phyloP scores from a whole-genome alignment of 2,888 invertebrate species.

The Protodeltote pygarga region DNA sequence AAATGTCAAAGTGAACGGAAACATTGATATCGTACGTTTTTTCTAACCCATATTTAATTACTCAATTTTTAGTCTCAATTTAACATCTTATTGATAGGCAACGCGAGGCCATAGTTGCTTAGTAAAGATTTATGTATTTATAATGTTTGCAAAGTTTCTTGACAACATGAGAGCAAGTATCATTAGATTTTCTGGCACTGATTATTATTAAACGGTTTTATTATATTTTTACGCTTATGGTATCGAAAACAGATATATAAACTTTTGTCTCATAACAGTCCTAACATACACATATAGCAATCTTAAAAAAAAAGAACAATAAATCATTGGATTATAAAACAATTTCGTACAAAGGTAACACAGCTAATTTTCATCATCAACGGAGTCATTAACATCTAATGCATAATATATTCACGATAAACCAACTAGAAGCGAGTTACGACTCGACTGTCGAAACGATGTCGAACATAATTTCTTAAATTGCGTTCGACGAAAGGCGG shows the following conservation, averaged over 20 bases:
- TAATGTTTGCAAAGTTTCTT: conserved; percentile 17
- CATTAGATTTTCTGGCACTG: no score
- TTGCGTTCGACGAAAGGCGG: conserved; percentile 66
- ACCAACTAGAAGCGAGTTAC: conserved; percentile 50
- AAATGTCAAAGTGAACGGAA: conserved; percentile 46
- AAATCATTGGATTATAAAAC: conserved; percentile 16
- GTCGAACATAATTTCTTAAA: conserved; percentile 66
- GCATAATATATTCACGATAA: conserved; percentile 53
- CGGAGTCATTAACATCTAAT: conserved; percentile 53
- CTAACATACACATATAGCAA: conserved; percentile 1
- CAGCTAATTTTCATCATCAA: conserved; percentile 35
- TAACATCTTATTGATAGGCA: conserved; percentile 35
- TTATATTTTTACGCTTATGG: no score
- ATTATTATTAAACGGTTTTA: no score
- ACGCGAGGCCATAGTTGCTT: conserved; percentile 31
- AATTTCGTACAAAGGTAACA: conserved; percentile 11
- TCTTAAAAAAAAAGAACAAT: conserved; percentile 2
- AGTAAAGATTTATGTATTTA: conserved; percentile 23
- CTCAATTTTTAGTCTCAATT: conserved; percentile 34
- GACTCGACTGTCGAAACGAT: conserved; percentile 60
- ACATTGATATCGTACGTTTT: conserved; percentile 32
- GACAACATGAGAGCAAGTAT: no score
- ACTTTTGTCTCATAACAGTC: no score
- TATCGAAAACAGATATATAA: no score
- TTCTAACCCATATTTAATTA: conserved; percentile 45